phyloP scores from a whole-genome alignment of 2,113 vertebrate species.

The Anarhynchus alexandrinus region DNA sequence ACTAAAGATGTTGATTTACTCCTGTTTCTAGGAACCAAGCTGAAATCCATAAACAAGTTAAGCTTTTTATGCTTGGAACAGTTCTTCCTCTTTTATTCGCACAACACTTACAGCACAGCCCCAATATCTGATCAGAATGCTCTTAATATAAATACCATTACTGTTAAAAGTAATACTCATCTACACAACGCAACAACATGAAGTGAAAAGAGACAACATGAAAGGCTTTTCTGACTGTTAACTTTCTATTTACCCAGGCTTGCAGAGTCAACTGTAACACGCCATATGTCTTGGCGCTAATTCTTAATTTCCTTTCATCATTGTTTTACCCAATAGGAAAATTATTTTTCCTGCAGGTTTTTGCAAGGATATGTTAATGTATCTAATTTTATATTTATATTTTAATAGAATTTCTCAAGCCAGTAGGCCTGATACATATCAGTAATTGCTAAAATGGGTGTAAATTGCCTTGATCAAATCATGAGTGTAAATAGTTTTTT shows the following conservation, averaged over 20 bases:
- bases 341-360: constrained; percentile 21
- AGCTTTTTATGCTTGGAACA: neutral
- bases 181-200: neutral
- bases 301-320: constrained; percentile 21
- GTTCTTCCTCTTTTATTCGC: neutral
- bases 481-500: constrained; percentile 16
- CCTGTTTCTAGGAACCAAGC: neutral
- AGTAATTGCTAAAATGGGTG: constrained; percentile 27
- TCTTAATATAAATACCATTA: neutral
- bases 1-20: neutral
- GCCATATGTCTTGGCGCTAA: neutral
- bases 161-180: neutral
- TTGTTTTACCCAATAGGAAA: neutral
- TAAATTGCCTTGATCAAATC: constrained; percentile 43
- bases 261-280: neutral
- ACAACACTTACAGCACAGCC: neutral
- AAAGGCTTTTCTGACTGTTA: neutral
- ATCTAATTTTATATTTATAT: neutral
- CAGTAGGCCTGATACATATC: neutral
- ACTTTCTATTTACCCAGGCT: neutral
- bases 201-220: neutral
- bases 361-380: neutral
- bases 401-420: constrained; percentile 45
- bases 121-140: neutral
- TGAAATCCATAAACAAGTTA: neutral